Percentiles rank a stretch among this genome's conserved stretches.
These are phyloP conservation scores for Brachyhypopomus occidentalis DNA, from an alignment of 2,113 vertebrate genomes.

Conservation along the genomic window DNA sequence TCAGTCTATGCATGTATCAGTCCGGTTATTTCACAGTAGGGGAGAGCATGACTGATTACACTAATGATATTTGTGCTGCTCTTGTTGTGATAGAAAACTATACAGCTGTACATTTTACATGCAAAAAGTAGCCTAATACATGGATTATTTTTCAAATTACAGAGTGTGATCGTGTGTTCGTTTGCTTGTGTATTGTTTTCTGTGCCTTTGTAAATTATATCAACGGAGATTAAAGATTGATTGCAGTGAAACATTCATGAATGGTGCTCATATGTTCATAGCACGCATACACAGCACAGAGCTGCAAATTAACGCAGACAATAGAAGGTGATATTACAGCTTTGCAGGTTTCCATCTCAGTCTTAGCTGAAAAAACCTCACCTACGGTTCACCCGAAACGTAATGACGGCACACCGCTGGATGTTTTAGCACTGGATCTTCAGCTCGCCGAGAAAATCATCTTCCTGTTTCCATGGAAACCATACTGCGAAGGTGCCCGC, in stretches of 20 bases:
- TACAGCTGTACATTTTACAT: neutral
- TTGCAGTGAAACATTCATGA: conserved; percentile 27
- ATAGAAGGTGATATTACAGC: neutral
- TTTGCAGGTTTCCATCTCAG: conserved; percentile 15
- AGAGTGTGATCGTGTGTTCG: neutral
- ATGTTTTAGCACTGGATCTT: conserved; percentile 71
- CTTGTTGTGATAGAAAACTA: neutral
- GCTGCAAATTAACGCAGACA: neutral
- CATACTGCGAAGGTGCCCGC: conserved; percentile 64
- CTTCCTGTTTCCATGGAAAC: conserved; percentile 77
- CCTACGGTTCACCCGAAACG: conserved; percentile 62
- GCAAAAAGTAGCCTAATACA: neutral
- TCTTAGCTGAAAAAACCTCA: conserved; percentile 58
- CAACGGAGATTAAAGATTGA: conserved; percentile 18
- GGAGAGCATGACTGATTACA: neutral
- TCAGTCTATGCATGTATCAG: too few species aligned
- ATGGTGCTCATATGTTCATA: neutral
- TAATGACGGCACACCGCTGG: conserved; percentile 74
- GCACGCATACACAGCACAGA: neutral
- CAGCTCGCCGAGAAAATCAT: conserved; percentile 64
- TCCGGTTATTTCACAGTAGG: too few species aligned
- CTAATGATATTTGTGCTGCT: neutral
- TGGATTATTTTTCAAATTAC: too few species aligned
- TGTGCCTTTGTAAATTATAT: conserved; percentile 12
- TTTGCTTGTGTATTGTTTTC: conserved; percentile 1